Evolutionary conservation across 2,797 vertebrate species (phyloP).

Genomic region (Dendrocincla fuliginosa): DNA sequence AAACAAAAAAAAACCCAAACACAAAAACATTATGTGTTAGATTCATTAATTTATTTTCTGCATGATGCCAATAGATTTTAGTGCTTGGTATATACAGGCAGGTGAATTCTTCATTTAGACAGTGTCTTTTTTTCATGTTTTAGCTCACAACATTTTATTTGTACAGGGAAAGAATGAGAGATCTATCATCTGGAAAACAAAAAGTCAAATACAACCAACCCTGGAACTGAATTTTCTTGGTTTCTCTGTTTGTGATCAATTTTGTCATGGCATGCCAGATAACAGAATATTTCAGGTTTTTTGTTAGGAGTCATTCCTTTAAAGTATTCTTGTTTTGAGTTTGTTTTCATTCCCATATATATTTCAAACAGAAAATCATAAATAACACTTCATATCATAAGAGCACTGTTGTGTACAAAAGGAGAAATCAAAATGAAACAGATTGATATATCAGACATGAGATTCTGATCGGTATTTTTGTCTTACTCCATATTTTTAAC

Average conservation of each 20-base stretch:
- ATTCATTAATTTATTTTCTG: not conserved
- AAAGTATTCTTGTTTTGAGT: not conserved
- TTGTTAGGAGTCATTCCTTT: conserved; percentile 13
- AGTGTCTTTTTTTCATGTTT: not conserved
- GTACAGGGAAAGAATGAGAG: not conserved
- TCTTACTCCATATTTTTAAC: not conserved
- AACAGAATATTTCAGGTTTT: not conserved
- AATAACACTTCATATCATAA: not conserved
- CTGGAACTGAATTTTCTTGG: not conserved
- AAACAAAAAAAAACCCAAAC: no score
- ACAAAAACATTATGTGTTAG: not conserved
- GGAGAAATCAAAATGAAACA: not conserved
- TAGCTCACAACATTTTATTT: not conserved
- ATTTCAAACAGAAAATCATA: conserved; percentile 7
- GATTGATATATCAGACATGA: not conserved
- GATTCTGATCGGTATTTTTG: not conserved
- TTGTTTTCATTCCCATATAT: not conserved
- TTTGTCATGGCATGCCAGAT: not conserved
- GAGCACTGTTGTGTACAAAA: not conserved
- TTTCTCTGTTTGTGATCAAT: conserved; percentile 17
- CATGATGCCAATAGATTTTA: not conserved
- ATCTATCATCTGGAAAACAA: conserved; percentile 15
- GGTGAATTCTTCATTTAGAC: not conserved
- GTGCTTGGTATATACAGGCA: not conserved
- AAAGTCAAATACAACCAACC: not conserved